Conservation (phyloP, 1,140 invertebrate species). For the Drosophila arawakana region DNA sequence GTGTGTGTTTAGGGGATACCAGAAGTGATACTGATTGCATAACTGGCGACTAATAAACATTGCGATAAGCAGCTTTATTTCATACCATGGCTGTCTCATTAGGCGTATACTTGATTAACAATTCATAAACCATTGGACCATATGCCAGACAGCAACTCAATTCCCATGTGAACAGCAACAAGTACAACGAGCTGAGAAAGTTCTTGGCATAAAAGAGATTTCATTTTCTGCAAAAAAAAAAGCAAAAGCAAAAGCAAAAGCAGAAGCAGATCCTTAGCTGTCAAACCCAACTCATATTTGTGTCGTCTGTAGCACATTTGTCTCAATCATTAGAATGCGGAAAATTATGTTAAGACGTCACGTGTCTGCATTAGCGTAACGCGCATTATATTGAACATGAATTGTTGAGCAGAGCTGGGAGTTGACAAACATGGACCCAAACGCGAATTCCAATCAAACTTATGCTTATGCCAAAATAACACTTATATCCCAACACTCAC, state of each 20-base stretch:
- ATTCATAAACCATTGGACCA: slow-evolving; percentile 60
- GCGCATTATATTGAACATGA: slow-evolving; percentile 31
- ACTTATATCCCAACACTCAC: background rate
- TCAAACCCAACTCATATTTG: background rate
- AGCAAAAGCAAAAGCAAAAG: background rate
- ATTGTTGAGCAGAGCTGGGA: background rate
- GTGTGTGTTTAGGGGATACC: no score
- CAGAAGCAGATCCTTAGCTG: background rate
- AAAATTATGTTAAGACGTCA: slow-evolving; percentile 45
- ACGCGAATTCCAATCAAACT: slow-evolving; percentile 6
- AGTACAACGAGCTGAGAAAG: background rate
- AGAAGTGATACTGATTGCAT: slow-evolving; percentile 17
- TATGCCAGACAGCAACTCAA: slow-evolving; percentile 4
- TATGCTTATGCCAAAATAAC: background rate
- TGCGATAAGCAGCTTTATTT: slow-evolving; percentile 63
- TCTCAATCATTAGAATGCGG: slow-evolving; percentile 49
- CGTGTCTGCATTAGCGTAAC: slow-evolving; percentile 58
- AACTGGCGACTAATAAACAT: slow-evolving; percentile 61
- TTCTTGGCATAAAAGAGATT: background rate
- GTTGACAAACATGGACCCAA: background rate
- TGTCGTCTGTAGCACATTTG: slow-evolving; percentile 22
- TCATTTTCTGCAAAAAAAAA: background rate
- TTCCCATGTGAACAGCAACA: slow-evolving; percentile 38
- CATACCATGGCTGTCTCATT: slow-evolving; percentile 56
- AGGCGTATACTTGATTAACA: slow-evolving; percentile 51